phyloP scores from a whole-genome alignment of 2,113 vertebrate genomes.

The Platichthys stellatus region DNA sequence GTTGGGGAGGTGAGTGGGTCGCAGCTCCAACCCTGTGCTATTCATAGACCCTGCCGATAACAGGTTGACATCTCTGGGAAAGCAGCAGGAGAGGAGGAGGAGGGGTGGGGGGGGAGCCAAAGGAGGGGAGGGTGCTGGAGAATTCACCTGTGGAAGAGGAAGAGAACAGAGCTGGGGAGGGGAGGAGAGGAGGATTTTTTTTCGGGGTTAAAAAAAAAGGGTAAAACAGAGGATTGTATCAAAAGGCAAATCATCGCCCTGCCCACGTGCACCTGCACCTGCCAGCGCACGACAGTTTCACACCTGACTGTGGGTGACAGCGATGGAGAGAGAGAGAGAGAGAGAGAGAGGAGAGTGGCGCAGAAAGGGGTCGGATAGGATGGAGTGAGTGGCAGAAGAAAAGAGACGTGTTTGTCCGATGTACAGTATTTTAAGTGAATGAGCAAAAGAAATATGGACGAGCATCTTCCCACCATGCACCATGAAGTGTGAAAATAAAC shows the following conservation, averaged over 20 bases:
- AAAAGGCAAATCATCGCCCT: slow-evolving; percentile 13
- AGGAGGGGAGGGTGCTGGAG: slow-evolving; percentile 50
- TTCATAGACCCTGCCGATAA: slow-evolving; percentile 76
- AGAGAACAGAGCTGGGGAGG: slow-evolving; percentile 28
- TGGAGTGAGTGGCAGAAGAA: neutral
- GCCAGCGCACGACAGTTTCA: slow-evolving; percentile 19
- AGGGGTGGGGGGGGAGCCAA: slow-evolving; percentile 51
- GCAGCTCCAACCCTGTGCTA: slow-evolving; percentile 66
- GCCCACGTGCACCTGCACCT: slow-evolving; percentile 49
- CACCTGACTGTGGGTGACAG: neutral
- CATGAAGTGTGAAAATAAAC: slow-evolving; percentile 18
- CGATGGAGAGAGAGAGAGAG: slow-evolving; percentile 2
- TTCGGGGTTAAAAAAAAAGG: slow-evolving; percentile 19
- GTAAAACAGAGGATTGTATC: slow-evolving; percentile 43
- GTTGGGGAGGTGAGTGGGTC: slow-evolving; percentile 67
- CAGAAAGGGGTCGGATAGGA: neutral
- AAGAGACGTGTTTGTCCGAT: slow-evolving; percentile 1
- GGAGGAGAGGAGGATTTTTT: slow-evolving; percentile 35
- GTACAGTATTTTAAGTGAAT: too few species aligned
- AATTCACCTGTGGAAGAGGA: slow-evolving; percentile 73
- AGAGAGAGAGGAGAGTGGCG: neutral
- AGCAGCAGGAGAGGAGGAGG: slow-evolving; percentile 36
- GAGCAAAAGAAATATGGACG: slow-evolving; percentile 7
- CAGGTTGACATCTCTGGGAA: slow-evolving; percentile 75
- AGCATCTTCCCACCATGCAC: neutral